phyloP scores from a whole-genome alignment of 2,113 vertebrate species.

The Scophthalmus maximus region DNA sequence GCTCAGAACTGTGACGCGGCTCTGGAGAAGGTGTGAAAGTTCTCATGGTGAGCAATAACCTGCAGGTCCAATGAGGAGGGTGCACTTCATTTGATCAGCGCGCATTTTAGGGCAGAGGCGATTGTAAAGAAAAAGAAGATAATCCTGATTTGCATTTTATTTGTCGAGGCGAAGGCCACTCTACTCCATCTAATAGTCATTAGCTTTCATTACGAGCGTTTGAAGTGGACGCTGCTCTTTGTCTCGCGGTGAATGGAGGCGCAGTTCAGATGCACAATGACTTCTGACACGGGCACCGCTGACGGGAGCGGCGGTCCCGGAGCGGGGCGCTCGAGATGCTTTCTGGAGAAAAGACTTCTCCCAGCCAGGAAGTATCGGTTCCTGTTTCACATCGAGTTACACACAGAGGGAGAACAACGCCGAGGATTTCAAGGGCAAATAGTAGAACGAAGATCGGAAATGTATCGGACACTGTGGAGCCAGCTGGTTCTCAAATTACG shows the following conservation, averaged over 20 bases:
- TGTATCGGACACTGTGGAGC: not conserved
- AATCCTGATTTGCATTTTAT: slow-evolving; percentile 82
- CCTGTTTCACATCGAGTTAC: slow-evolving; percentile 62
- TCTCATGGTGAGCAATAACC: slow-evolving; percentile 71
- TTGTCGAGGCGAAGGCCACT: slow-evolving; percentile 76
- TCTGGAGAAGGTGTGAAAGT: slow-evolving; percentile 76
- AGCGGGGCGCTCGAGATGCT: too few species aligned
- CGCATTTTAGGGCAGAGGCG: slow-evolving; percentile 76
- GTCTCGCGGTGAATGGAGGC: slow-evolving; percentile 80
- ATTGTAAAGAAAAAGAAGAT: slow-evolving; percentile 78
- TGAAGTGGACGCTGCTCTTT: slow-evolving; percentile 88
- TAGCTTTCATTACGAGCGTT: slow-evolving; percentile 93
- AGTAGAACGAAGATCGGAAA: not conserved
- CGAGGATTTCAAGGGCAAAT: slow-evolving; percentile 19
- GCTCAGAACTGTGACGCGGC: slow-evolving; percentile 29
- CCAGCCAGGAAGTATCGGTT: slow-evolving; percentile 86
- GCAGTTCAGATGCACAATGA: slow-evolving; percentile 85
- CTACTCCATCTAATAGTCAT: slow-evolving; percentile 91
- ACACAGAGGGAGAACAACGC: not conserved
- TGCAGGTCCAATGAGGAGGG: slow-evolving; percentile 31
- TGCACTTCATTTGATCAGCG: slow-evolving; percentile 68
- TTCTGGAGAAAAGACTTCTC: slow-evolving; percentile 38
- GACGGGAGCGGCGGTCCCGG: slow-evolving; percentile 59
- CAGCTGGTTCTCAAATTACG: too few species aligned
- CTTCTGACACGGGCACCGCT: slow-evolving; percentile 83